Evolutionary conservation across 2,888 invertebrate species (phyloP).

Genomic region (Platycheirus rosarum): DNA sequence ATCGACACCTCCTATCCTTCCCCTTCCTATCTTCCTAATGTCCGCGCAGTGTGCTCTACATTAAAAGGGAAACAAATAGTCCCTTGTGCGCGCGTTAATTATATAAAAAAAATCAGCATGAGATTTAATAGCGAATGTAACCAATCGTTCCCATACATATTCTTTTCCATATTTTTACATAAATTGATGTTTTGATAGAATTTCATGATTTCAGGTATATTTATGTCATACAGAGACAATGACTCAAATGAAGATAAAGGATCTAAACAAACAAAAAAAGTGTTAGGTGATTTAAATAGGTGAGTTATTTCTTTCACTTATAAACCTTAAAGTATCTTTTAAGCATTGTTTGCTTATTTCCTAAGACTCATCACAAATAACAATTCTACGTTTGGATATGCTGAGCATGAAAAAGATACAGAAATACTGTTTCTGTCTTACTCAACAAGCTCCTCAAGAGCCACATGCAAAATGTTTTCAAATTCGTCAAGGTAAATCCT

Average conservation of each 20-base stretch:
- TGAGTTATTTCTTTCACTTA: slow-evolving; percentile 4
- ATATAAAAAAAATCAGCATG: too few species aligned
- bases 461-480: slow-evolving; percentile 78
- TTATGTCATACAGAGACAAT: slow-evolving; percentile 87
- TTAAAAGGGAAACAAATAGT: too few species aligned
- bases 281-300: slow-evolving; percentile 63
- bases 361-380: slow-evolving; percentile 77
- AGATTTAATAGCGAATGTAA: too few species aligned
- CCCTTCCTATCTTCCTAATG: too few species aligned
- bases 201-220: too few species aligned
- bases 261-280: slow-evolving; percentile 45
- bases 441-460: slow-evolving; percentile 76
- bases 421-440: slow-evolving; percentile 79
- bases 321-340: not conserved
- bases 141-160: too few species aligned
- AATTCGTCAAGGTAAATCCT: slow-evolving; percentile 77
- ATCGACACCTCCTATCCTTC: too few species aligned
- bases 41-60: too few species aligned
- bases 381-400: slow-evolving; percentile 78
- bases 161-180: too few species aligned
- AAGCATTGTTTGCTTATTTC: not conserved
- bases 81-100: too few species aligned
- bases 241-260: slow-evolving; percentile 82
- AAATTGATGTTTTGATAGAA: too few species aligned
- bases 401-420: slow-evolving; percentile 77